phyloP scores from a whole-genome alignment of 2,888 invertebrate genomes.

The Drosophila paramelanica region DNA sequence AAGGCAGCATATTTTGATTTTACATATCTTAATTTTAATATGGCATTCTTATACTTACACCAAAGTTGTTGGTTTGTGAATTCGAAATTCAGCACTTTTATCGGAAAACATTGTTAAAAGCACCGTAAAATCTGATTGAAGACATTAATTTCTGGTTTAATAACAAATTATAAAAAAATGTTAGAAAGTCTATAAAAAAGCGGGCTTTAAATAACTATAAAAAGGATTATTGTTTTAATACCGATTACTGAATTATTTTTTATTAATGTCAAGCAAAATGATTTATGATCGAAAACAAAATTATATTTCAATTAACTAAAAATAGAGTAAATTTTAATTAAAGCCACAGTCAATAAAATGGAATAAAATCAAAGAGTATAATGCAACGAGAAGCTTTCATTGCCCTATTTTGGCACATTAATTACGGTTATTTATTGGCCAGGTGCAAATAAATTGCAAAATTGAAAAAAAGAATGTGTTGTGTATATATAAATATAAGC shows the following conservation, averaged over 20 bases:
- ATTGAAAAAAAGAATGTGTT: conserved; percentile 22
- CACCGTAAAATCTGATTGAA: too few relatives aligned
- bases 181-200: too few relatives aligned
- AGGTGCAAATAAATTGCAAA: conserved; percentile 59
- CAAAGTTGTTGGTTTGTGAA: too few relatives aligned
- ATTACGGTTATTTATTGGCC: conserved; percentile 69
- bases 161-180: too few relatives aligned
- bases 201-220: too few relatives aligned
- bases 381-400: conserved; percentile 6
- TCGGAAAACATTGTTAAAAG: too few relatives aligned
- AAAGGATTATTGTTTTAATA: too few relatives aligned
- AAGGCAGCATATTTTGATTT: neutral
- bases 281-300: neutral
- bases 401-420: conserved; percentile 52
- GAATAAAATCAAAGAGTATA: conserved; percentile 12
- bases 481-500: conserved; percentile 33
- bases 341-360: conserved; percentile 26
- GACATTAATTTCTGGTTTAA: too few relatives aligned
- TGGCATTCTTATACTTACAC: too few relatives aligned
- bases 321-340: conserved; percentile 21
- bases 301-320: conserved; percentile 19
- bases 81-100: too few relatives aligned
- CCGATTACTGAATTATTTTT: neutral
- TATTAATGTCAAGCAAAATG: neutral
- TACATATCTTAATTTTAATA: too few relatives aligned